Evolutionary conservation across 1,140 invertebrate genomes (phyloP).

Genomic region (Scaptomyza graminum): DNA sequence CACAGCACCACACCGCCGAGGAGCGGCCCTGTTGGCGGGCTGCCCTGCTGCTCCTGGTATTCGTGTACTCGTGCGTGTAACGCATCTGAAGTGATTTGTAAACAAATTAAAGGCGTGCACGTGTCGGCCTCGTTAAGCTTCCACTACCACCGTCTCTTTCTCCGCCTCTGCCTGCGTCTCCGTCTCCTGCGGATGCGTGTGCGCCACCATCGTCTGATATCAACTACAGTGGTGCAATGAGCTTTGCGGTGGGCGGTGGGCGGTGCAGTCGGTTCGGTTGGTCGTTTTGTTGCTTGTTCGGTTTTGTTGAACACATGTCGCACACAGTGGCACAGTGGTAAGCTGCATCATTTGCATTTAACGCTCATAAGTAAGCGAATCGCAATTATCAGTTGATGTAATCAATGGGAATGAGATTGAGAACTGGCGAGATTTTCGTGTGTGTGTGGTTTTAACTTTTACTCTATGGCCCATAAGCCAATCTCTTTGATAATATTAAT

Average conservation of each 20-base stretch:
- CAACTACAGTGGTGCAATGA: conserved; percentile 52
- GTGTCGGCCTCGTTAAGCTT: conserved; percentile 74
- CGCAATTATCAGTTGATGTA: conserved; percentile 56
- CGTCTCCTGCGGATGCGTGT: conserved; percentile 38
- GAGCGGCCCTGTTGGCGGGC: neutral
- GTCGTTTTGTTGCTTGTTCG: conserved; percentile 15
- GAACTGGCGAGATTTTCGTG: conserved; percentile 18
- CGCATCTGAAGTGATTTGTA: conserved; percentile 83
- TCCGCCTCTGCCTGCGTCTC: neutral
- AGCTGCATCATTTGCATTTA: conserved; percentile 58
- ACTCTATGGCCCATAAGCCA: conserved; percentile 27
- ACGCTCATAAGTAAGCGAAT: conserved; percentile 61
- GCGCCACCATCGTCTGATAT: conserved; percentile 41
- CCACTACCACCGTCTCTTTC: conserved; percentile 25
- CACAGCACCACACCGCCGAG: neutral
- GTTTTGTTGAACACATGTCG: conserved; percentile 17
- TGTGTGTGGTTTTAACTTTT: conserved; percentile 55
- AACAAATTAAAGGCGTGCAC: conserved; percentile 83
- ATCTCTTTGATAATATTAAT: conserved; percentile 55
- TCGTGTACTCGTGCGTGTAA: conserved; percentile 76
- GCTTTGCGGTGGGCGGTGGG: conserved; percentile 41
- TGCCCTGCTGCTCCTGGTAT: conserved; percentile 1
- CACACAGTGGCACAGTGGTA: neutral
- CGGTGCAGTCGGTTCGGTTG: conserved; percentile 7
- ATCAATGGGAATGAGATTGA: conserved; percentile 29